Base-by-base conservation (phyloP, 2,888 invertebrate species). In the Pachliopta kotzebuea region DNA sequence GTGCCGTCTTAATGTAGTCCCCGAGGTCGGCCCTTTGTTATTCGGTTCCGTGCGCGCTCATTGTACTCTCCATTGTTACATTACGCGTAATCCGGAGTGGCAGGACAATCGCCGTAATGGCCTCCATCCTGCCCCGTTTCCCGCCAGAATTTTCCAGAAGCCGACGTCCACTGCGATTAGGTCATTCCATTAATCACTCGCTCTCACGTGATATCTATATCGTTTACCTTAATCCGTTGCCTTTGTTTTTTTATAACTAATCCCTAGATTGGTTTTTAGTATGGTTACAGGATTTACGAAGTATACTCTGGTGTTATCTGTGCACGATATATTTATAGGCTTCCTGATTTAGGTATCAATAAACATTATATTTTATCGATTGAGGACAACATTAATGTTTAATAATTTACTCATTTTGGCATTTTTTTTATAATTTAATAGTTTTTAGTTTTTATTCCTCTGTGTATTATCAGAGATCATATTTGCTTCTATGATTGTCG, bases 91-190 rank as follows among this genome's bases (percentile, higher is more conserved):
- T 74, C 68, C 69, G 69, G 69, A 70, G 69, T 72, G 69, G 71
- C 75, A 71, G 73, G 76, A 79, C 86, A 87, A 86, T 85, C 77
- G 81, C 68, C 66, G 70, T 88, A 90, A 90, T 88, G 77, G 83
- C 68, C 74, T 68, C 65, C 84, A 83, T 90, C 90, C 90, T 89
- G 90, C 67, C 71, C 76, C 74, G 84, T 82, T 80, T 82, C 79
- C 80, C 83, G 83, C 82, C 80, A 88, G 90, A 88, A 86, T 83
- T 86, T 88, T 89, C 89, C 81, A 90, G 89, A 88, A 86, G 75
- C n/a, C 75, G 56, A 65, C 69, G 66, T 65, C 69, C 63, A 52
- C 61, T 49, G 69, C 70, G 69, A 69, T 71, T 72, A 72, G 69
- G 70, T 72, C 72, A 72, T 68, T 66, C 65, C 59, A 60, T 63